phyloP scores from a whole-genome alignment of 2,113 vertebrate genomes.

The Myocastor coypus region DNA sequence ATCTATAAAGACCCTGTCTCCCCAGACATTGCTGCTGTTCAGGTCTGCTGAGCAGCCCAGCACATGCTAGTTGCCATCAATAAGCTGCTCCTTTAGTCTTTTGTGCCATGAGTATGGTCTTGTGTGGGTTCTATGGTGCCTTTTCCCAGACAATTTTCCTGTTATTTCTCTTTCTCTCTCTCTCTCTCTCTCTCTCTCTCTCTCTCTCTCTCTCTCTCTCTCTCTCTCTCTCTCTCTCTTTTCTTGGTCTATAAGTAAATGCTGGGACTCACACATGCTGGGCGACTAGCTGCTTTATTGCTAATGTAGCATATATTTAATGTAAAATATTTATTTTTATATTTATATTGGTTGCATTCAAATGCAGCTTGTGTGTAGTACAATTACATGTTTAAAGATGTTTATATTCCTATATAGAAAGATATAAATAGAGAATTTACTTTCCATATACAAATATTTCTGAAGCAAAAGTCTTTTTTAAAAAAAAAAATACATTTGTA shows the following conservation, averaged over 20 bases:
- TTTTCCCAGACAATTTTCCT: too few species aligned
- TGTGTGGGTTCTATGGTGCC: too few species aligned
- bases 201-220: too few species aligned
- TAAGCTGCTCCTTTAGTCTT: too few species aligned
- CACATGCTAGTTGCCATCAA: too few species aligned
- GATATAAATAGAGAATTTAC: not conserved
- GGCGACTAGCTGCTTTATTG: not conserved
- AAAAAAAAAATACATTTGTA: not conserved
- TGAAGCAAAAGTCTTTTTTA: not conserved
- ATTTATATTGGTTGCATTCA: not conserved
- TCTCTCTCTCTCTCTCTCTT: too few species aligned
- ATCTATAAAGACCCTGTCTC: too few species aligned
- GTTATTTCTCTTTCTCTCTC: too few species aligned
- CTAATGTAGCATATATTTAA: not conserved
- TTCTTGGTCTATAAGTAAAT: not conserved
- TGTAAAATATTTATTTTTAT: not conserved
- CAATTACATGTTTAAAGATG: constrained; percentile 14
- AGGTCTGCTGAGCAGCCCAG: too few species aligned
- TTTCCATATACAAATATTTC: not conserved
- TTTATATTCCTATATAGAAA: not conserved
- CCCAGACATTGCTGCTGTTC: too few species aligned
- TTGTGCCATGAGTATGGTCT: too few species aligned
- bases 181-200: too few species aligned
- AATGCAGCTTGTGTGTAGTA: not conserved
- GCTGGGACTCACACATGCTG: not conserved